phyloP scores from a whole-genome alignment of 1,140 invertebrate species.

The Trichogramma pretiosum region DNA sequence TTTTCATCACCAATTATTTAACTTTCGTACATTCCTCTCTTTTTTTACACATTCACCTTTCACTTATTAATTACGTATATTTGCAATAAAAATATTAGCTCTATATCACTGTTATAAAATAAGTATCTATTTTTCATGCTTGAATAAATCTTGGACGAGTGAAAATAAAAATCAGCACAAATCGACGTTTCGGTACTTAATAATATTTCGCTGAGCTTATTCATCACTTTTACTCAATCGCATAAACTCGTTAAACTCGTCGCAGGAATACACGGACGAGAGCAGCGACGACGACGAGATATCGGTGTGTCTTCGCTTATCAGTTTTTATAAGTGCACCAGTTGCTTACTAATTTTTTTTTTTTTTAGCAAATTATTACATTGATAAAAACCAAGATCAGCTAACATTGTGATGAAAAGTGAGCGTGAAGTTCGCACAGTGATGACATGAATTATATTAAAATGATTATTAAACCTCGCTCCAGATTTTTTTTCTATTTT shows the following conservation, averaged over 20 bases:
- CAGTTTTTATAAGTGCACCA: conserved; percentile 15
- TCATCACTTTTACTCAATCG: no score
- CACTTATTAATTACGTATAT: neutral
- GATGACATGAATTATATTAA: conserved; percentile 13
- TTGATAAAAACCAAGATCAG: no score
- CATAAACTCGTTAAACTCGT: conserved; percentile 15
- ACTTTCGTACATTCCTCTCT: no score
- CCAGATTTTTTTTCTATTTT: neutral
- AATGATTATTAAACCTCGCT: conserved; percentile 14
- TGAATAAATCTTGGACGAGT: neutral
- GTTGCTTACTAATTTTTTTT: conserved; percentile 10
- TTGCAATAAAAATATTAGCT: conserved; percentile 10
- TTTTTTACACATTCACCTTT: no score
- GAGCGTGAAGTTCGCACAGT: conserved; percentile 18
- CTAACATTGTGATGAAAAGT: conserved; percentile 11
- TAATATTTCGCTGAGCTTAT: conserved; percentile 8
- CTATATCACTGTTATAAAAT: conserved; percentile 3
- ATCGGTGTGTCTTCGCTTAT: conserved; percentile 8
- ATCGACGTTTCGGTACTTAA: neutral
- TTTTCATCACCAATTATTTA: conserved; percentile 1
- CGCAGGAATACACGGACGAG: conserved; percentile 8
- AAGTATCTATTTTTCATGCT: conserved; percentile 9
- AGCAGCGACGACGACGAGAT: no score
- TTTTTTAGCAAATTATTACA: conserved; percentile 12
- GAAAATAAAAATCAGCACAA: neutral